Evolutionary conservation across 2,888 invertebrate genomes (phyloP), one percentile per base, ranked within the genome.

Genomic region (Caenorhabditis imperialis): DNA sequence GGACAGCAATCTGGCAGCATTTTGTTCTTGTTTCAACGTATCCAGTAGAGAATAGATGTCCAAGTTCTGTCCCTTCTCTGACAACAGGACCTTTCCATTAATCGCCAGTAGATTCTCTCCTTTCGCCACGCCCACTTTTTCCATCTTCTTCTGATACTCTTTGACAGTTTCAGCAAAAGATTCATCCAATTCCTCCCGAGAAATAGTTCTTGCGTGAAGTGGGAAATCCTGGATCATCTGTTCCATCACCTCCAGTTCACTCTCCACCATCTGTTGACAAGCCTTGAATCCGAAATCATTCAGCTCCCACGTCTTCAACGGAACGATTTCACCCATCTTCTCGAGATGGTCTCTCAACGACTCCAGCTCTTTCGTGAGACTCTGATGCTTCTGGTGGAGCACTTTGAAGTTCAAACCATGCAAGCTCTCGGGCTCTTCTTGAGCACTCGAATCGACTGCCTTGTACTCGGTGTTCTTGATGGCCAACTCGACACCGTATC

Each of bases 391-490:
- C 65, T 89, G 89, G 84, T 91, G 92, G 74, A 54, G 42, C n/a
- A 16, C 42, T 60, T 92, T 92, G 90, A 99, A 97, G 88, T 95
- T 92, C 88, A 98, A 95, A 60, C 98, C 98, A 88, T 93, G 92
- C 61, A 93, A 91, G 84, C 94, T 93, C 53, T 92, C 92, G 58
- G 91, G 91, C 22, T 92, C 91, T 38, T 89, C 89, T 8, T 92
- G 91, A 87, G 93, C 93, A n/a, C n/a, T n/a, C n/a, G n/a, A n/a
- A 90, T 98, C 97, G 87, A 97, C 95, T 61, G 96, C 96, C 45
- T 98, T 98, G 88, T 99, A 99, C 89, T 99, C 99, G 0, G 98
- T 99, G 70, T 96, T 97, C 90, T 99, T 99, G 87, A 99, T 93
- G 89, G 98, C 96, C 53, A 99, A 90, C 89, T 99, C 99, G 0